These are phyloP conservation scores for Centropyge bicolor DNA, from an alignment of 2,797 vertebrate genomes.

Conservation along the genomic window DNA sequence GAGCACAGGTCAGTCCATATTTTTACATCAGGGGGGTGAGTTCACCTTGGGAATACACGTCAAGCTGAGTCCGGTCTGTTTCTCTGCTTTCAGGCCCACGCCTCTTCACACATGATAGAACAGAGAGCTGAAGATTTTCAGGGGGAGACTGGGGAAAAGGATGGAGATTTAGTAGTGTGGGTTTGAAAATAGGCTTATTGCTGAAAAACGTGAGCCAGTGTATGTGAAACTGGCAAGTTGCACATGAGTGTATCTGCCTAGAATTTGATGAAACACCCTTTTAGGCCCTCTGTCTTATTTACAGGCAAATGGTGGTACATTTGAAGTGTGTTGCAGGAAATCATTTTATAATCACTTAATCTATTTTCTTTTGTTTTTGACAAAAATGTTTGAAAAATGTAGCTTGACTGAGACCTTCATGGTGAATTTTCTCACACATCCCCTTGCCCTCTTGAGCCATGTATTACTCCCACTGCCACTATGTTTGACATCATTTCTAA, in stretches of 20 bases:
- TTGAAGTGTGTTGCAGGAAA: background rate
- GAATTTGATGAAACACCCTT: background rate
- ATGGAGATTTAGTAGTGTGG: slow-evolving; percentile 48
- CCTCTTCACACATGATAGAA: slow-evolving; percentile 73
- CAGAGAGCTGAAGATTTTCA: slow-evolving; percentile 54
- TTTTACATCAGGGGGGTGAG: slow-evolving; percentile 60
- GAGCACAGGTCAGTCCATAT: slow-evolving; percentile 73
- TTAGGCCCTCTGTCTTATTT: background rate
- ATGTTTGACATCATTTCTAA: background rate
- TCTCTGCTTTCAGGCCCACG: slow-evolving; percentile 56
- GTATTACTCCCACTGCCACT: too few species aligned
- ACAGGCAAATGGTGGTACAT: background rate
- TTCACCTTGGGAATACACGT: slow-evolving; percentile 73
- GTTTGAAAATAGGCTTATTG: slow-evolving; percentile 57
- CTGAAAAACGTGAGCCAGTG: slow-evolving; percentile 34
- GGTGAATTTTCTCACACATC: background rate
- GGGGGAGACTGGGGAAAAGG: slow-evolving; percentile 14
- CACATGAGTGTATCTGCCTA: background rate
- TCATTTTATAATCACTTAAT: background rate
- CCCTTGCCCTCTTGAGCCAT: accelerated
- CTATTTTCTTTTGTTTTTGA: too few species aligned
- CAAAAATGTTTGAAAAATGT: background rate
- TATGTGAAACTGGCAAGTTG: slow-evolving; percentile 19
- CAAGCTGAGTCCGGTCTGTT: slow-evolving; percentile 71
- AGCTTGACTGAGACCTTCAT: background rate